Base-by-base conservation (phyloP, 1,140 invertebrate species). In the Apis laboriosa region DNA sequence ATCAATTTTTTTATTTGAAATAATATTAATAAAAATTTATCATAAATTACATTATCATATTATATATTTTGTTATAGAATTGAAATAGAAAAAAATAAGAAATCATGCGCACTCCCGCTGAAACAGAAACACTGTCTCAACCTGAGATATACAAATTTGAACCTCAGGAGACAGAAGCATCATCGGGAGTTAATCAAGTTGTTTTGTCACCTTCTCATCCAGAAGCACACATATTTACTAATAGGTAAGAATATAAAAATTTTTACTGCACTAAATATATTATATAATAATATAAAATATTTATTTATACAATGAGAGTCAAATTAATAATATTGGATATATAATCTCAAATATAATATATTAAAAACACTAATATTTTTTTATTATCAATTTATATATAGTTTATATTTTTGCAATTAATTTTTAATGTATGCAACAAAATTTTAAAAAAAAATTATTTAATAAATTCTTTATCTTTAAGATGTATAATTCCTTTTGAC, bases 201-300 rank as follows among this genome's bases (percentile, higher is more conserved):
- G 87, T 93, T 49, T 51, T 93, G 51, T 90, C 92, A 58, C 85
- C 90, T 19, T 90, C 93, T n/a, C 90, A 91, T 77, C 87, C 90
- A 64, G 93, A 93, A 78, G 78, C 84, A 63, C 91, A 91, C 24
- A 92, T 92, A 86, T 93, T 92, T 78, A 90, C 92, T 58, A 93
- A 92, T 86, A 92, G 93, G 93, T 93, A 88, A 92, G 84, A 66
- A 28, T 60, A 13, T 71, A 13, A 9, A 24, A 43, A 70, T 2
- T 70, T 70, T 53, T 24, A 17, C 13, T 9, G n/a, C 12, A 9
- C 60, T 55, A 77, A 84, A 84, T 84, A 78, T 76, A 43, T 55
- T 51, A 75, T 55, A 43, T 43, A 43, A 43, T 43, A 49, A 81
- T 12, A 9, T 34, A 8, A 15, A 61, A 71, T 17, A 9, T 34